A percentile compares a stretch with the other conserved stretches of the same genome.
phyloP scores from a whole-genome alignment of 2,113 vertebrate genomes.

The Heliornis fulica region DNA sequence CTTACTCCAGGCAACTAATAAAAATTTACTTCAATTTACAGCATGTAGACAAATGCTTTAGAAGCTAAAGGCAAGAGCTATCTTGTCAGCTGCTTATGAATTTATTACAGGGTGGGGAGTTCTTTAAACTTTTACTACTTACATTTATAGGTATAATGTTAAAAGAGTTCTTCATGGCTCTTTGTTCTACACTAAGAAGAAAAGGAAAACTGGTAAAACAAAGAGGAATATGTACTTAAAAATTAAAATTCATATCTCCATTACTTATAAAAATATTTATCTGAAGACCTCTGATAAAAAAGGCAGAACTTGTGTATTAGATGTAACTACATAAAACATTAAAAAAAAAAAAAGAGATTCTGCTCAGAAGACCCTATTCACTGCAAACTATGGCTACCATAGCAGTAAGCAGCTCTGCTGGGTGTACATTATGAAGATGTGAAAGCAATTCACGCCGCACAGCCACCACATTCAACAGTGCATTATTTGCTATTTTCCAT shows the following conservation, averaged over 20 bases:
- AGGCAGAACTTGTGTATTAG: background rate
- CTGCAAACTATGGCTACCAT: background rate
- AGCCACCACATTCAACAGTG: background rate
- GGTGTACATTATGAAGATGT: background rate
- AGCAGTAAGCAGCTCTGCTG: background rate
- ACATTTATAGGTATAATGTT: background rate
- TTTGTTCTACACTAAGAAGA: background rate
- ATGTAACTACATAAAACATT: background rate
- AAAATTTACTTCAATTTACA: background rate
- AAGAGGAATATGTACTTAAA: background rate
- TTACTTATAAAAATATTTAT: background rate
- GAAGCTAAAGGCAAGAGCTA: background rate
- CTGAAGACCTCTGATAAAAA: background rate
- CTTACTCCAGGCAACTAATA: background rate
- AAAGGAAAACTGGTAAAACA: background rate
- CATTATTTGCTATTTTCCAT: background rate
- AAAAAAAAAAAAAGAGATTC: background rate
- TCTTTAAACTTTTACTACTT: background rate
- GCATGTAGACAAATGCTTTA: background rate
- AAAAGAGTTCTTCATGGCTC: background rate
- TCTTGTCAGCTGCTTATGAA: background rate
- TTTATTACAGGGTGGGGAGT: background rate
- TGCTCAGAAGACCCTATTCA: background rate
- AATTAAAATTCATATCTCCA: background rate
- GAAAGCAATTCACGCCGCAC: background rate